phyloP scores from a whole-genome alignment of 2,797 vertebrate genomes.

The Meriones psammophilus region DNA sequence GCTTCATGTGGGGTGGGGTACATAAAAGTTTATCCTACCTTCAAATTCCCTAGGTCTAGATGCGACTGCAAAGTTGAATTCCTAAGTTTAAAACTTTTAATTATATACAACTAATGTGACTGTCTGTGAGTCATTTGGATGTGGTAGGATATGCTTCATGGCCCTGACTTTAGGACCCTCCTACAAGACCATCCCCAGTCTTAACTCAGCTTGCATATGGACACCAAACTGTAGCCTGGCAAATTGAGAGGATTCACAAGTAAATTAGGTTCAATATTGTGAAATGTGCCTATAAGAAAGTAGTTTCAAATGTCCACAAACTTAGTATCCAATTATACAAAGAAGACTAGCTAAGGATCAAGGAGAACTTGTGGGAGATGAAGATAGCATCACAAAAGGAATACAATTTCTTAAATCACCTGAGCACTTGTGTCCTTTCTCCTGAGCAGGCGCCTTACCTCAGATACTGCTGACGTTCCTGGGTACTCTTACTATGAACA shows the following conservation, averaged over 20 bases:
- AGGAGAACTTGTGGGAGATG: not conserved
- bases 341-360: not conserved
- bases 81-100: not conserved
- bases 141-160: not conserved
- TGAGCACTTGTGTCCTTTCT: too few relatives aligned
- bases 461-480: slow-evolving; percentile 86
- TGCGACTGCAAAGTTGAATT: not conserved
- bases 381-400: not conserved
- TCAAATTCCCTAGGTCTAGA: not conserved
- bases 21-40: not conserved
- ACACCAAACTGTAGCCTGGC: rapidly evolving
- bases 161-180: not conserved
- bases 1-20: not conserved
- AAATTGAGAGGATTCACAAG: not conserved
- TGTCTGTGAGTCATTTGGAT: not conserved
- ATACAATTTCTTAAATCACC: not conserved
- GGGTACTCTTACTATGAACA: slow-evolving; percentile 72
- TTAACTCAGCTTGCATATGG: not conserved
- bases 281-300: rapidly evolving
- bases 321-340: too few relatives aligned
- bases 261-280: rapidly evolving
- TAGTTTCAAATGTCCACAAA: not conserved
- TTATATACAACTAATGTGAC: not conserved
- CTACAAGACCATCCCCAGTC: too few relatives aligned
- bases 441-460: slow-evolving; percentile 80